Conservation (phyloP, 2,888 invertebrate species). For the Harpalus rubripes region DNA sequence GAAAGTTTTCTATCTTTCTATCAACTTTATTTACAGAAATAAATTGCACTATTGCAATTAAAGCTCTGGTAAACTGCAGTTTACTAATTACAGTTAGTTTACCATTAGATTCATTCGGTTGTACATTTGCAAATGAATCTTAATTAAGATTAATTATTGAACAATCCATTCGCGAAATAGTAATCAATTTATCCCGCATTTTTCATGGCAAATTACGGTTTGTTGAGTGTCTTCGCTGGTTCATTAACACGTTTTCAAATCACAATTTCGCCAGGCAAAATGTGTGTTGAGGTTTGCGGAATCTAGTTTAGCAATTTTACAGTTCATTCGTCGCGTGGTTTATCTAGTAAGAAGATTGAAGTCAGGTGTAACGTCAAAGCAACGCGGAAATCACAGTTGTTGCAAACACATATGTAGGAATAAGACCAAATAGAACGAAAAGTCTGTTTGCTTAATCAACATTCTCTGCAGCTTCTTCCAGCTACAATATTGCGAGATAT, state of each 20-base stretch:
- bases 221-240: neutral
- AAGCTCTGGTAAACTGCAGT: neutral
- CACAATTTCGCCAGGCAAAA: no score
- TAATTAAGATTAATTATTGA: constrained; percentile 4
- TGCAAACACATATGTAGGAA: neutral
- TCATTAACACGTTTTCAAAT: neutral
- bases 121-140: neutral
- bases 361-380: neutral
- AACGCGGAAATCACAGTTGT: no score
- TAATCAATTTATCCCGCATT: neutral
- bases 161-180: neutral
- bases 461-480: neutral
- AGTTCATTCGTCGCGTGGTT: neutral
- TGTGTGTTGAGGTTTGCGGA: neutral
- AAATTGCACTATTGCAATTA: neutral
- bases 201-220: neutral
- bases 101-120: neutral
- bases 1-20: neutral
- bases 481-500: no score
- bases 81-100: neutral
- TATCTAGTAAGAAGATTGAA: neutral
- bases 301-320: neutral
- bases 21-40: neutral
- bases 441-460: neutral
- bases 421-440: neutral